Percentiles rank a stretch among this genome's conserved stretches.
Evolutionary conservation across 2,797 vertebrate genomes (phyloP).

Genomic region (Potorous gilbertii): DNA sequence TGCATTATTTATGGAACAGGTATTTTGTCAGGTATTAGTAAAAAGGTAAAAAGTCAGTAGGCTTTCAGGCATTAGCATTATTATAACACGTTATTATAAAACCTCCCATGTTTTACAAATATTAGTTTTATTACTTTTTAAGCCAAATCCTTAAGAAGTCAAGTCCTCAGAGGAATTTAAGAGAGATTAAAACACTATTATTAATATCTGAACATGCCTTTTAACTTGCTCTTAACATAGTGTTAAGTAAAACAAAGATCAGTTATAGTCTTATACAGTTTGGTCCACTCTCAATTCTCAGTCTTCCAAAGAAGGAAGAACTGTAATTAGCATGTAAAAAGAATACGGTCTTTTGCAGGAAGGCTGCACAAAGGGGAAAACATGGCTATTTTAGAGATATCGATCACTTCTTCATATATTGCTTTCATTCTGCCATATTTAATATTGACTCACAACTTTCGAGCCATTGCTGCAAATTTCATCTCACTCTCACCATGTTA

Average conservation of each 20-base stretch:
- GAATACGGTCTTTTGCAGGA: neutral
- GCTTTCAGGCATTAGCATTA: neutral
- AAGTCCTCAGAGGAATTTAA: neutral
- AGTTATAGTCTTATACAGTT: neutral
- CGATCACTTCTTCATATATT: neutral
- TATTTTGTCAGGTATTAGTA: neutral
- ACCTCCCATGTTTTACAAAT: neutral
- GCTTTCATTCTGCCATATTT: neutral
- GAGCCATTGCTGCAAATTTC: neutral
- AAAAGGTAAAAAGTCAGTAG: neutral
- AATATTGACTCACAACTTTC: neutral
- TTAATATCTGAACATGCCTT: neutral
- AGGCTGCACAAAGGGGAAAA: neutral
- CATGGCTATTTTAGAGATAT: neutral
- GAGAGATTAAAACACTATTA: neutral
- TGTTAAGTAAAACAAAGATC: neutral
- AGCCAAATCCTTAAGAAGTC: neutral
- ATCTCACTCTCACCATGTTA: neutral
- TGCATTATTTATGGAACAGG: neutral
- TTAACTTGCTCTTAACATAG: neutral
- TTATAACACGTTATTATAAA: neutral
- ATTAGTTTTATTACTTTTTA: neutral
- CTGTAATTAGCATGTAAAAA: neutral
- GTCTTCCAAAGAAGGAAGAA: neutral
- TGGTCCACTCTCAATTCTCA: neutral